Evolutionary conservation across 2,888 invertebrate species (phyloP).

Genomic region (Agrochola litura): DNA sequence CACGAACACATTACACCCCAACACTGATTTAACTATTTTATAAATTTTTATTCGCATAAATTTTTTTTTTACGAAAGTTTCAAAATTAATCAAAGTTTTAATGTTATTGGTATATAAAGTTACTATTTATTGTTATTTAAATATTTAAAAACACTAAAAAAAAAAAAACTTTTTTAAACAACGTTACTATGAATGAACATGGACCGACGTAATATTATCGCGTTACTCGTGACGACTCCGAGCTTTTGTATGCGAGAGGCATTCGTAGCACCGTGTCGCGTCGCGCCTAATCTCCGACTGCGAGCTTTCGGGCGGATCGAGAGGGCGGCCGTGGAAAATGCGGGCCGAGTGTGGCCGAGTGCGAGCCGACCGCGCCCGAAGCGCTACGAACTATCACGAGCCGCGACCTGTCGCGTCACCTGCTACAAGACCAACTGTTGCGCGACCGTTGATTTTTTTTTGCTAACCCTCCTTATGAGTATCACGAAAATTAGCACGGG

Average conservation of each 20-base stretch:
- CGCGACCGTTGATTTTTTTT: slow-evolving; percentile 89
- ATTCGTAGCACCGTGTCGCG: slow-evolving; percentile 78
- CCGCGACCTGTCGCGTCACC: slow-evolving; percentile 89
- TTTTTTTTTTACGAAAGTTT: not conserved
- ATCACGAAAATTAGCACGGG: slow-evolving; percentile 85
- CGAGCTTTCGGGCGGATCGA: slow-evolving; percentile 88
- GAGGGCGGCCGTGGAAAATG: slow-evolving; percentile 87
- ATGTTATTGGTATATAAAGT: not conserved
- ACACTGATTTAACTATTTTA: slow-evolving; percentile 59
- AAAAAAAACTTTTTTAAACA: slow-evolving; percentile 16
- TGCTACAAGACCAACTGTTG: slow-evolving; percentile 89
- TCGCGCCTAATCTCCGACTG: slow-evolving; percentile 86
- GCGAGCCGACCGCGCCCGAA: slow-evolving; percentile 73
- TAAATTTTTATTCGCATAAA: slow-evolving; percentile 24
- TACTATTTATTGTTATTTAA: slow-evolving; percentile 3
- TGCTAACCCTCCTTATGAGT: slow-evolving; percentile 78
- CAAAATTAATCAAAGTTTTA: not conserved
- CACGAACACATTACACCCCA: slow-evolving; percentile 80
- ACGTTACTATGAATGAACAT: slow-evolving; percentile 24
- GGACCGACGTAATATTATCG: slow-evolving; percentile 56
- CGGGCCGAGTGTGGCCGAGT: slow-evolving; percentile 73
- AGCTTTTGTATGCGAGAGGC: slow-evolving; percentile 71
- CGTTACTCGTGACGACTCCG: slow-evolving; percentile 67
- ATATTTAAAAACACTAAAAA: slow-evolving; percentile 21
- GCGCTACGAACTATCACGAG: slow-evolving; percentile 74